These are phyloP conservation scores for Myotis vivesi DNA, from an alignment of 2,797 vertebrate genomes.

Conservation along the genomic window DNA sequence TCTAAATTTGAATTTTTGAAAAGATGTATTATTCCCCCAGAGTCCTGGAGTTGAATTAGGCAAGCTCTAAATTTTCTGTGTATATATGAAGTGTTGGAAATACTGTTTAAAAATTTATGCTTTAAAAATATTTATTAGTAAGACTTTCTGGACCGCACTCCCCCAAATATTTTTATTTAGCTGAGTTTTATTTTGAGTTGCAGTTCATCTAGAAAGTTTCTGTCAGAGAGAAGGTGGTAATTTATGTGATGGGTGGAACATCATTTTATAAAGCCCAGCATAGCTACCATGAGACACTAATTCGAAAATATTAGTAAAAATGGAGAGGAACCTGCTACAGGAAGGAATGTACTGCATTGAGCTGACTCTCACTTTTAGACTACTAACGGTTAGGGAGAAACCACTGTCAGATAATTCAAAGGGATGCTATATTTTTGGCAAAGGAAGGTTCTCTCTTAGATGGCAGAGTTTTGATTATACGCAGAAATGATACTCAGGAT, in stretches of 20 bases:
- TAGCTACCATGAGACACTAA: background rate
- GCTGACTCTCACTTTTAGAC: background rate
- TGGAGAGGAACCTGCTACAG: background rate
- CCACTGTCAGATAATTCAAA: background rate
- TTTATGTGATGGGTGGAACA: background rate
- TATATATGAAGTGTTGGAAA: background rate
- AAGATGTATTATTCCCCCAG: background rate
- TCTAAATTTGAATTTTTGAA: constrained; percentile 12
- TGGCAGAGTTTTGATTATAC: background rate
- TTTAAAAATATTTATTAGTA: background rate
- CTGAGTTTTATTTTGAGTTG: background rate
- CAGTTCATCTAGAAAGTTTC: background rate
- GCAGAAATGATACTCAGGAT: background rate
- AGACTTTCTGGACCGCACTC: background rate
- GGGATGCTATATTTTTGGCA: background rate
- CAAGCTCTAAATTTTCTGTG: background rate
- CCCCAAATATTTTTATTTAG: background rate
- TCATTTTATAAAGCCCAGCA: background rate
- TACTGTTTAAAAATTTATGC: background rate
- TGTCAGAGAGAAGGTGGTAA: background rate
- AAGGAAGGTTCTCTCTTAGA: background rate
- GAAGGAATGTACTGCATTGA: background rate
- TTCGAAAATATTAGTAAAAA: background rate
- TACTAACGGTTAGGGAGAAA: background rate
- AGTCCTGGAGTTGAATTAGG: background rate